A percentile compares a stretch with the other conserved stretches of the same genome.
Conservation (phyloP, 2,888 invertebrate species). For the Gasteruption jaculator region DNA sequence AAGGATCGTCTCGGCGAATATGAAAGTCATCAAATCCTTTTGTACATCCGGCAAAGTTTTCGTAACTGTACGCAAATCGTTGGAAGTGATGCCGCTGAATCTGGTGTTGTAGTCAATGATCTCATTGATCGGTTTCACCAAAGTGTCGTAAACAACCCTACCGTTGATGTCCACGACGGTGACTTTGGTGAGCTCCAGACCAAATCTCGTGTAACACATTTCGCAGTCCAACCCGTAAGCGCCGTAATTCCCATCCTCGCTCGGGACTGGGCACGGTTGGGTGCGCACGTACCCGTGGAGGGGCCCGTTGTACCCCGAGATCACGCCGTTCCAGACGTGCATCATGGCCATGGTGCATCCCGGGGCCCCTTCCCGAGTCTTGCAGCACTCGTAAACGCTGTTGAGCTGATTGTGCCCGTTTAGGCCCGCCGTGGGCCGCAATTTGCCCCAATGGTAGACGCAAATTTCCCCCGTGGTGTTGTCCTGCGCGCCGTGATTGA, state of each 20-base stretch:
- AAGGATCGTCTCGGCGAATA: slow-evolving; percentile 79
- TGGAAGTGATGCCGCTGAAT: slow-evolving; percentile 85
- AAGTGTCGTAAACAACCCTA: slow-evolving; percentile 73
- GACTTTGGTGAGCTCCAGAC: slow-evolving; percentile 82
- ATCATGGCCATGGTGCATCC: slow-evolving; percentile 65
- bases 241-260: slow-evolving; percentile 53
- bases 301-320: slow-evolving; percentile 70
- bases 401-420: slow-evolving; percentile 21
- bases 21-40: slow-evolving; percentile 74
- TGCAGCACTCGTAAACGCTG: slow-evolving; percentile 63
- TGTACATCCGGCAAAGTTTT: slow-evolving; percentile 79
- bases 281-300: slow-evolving; percentile 66
- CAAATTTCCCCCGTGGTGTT: slow-evolving; percentile 69
- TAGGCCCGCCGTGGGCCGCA: slow-evolving; percentile 48
- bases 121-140: slow-evolving; percentile 75
- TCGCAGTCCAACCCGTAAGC: slow-evolving; percentile 92
- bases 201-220: slow-evolving; percentile 89
- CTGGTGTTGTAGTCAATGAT: slow-evolving; percentile 93
- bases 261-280: slow-evolving; percentile 47
- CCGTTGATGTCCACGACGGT: slow-evolving; percentile 77
- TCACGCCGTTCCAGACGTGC: slow-evolving; percentile 77
- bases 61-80: slow-evolving; percentile 58
- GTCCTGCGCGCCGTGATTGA: slow-evolving; percentile 63
- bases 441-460: slow-evolving; percentile 84
- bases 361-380: slow-evolving; percentile 50